Base-by-base conservation (phyloP, 2,888 invertebrate species). In the Eumerus sabulonum region DNA sequence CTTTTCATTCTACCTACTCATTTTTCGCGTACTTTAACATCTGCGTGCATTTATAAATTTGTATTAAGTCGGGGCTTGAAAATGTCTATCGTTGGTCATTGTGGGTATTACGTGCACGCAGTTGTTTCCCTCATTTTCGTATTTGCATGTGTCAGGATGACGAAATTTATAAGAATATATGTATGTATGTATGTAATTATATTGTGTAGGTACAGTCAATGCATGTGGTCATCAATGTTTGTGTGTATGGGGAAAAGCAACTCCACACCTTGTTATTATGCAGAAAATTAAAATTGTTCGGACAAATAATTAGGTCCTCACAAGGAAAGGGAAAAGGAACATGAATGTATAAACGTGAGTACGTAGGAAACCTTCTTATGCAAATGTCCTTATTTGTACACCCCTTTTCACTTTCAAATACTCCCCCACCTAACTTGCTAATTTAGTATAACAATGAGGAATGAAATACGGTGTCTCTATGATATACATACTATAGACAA, bases 181-280 rank as follows among this genome's bases (percentile, higher is more conserved):
- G n/a, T n/a, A n/a, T n/a, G n/a, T n/a, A n/a, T n/a, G n/a, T n/a
- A n/a, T 74, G 60, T 66, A 79, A 79, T 79, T 79, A 79, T 71
- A 60, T 59, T 79, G 74, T 64, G 70, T 74, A 47, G 38, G 40
- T n/a, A 40, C 7, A 27, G 12, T n/a, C n/a, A 40, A 9, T 40
- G n/a, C 40, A 40, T 40, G n/a, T 7, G 12, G 13, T 27, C 3
- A 47, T 18, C 1, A 17, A 47, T 47, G 47, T 47, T 3, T 47
- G 27, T 64, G 63, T 66, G 53, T 71, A 51, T 40, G n/a, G 14
- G 67, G 67, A 53, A 57, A 70, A 56, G 60, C 50, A 66, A 59
- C 59, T 74, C 64, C 79, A 74, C 79, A 79, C 79, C 79, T 74
- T 74, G 74, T 74, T 79, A 74, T 79, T 79, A 79, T 74, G 79